Evolutionary conservation across 1,140 invertebrate species (phyloP), one percentile per base, ranked within the genome.

Genomic region (Notospermus geniculatus): DNA sequence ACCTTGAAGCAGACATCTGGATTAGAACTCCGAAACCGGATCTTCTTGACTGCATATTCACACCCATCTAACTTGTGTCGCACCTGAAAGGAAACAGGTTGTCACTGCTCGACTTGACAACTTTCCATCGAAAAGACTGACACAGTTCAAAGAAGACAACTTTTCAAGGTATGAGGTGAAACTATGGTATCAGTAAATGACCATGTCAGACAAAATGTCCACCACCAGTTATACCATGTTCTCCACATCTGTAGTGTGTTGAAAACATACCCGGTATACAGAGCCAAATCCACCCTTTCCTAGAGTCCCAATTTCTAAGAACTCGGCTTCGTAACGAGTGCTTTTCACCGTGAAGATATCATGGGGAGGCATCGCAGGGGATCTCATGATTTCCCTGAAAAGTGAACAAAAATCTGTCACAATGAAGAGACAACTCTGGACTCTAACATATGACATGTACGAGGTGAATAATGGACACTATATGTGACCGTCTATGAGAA

Each of bases 1-100:
- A 76, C 72, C 67, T 70, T 73, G 43, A 73, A 59, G 45, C 70
- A 69, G 19, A 67, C 59, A 53, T 76, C 73, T 39, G 71, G 71
- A 54, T 71, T 69, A 22, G 68, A 71, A 41, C 74, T 71, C 53
- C 69, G 74, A 36, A 78, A 75, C 63, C 82, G 81, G 39, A 92
- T 88, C 78, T 91, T 91, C 76, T 92, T 93, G 1, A 93, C 83
- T 13, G 91, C 91, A 84, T 93, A 93, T 64, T 88, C 83, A 15
- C 85, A 84, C 17, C 86, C 86, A 77, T 93, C 91, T 1, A 92
- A 72, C 70, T 87, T 86, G 76, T 92, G 87, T 70, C 82, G 80
- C 0, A 85, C 87, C 78, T 85, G 83, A 53, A 32, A 66, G 15
- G 25, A 57, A 62, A 57, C 15, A 55, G 54, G 30, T 30, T 50